Evolutionary conservation across 1,140 invertebrate species (phyloP).

Genomic region (Antheraea pernyi): DNA sequence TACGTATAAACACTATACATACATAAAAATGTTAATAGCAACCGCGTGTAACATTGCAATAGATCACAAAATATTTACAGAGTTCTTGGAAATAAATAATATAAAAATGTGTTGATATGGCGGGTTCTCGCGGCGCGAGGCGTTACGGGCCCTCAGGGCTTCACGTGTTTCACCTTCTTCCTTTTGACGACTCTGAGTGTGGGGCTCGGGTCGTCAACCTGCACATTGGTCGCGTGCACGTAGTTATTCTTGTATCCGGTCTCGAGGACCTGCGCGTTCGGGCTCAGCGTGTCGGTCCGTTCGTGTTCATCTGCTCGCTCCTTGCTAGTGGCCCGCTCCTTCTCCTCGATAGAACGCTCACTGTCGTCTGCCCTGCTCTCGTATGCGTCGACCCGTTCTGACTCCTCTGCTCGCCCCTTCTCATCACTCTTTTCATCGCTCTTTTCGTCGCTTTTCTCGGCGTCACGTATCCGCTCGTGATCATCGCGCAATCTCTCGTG

Average conservation of each 20-base stretch:
- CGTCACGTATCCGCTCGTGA: conserved; percentile 26
- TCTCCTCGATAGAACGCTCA: conserved; percentile 27
- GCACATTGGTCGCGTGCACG: conserved; percentile 50
- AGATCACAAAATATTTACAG: conserved; percentile 14
- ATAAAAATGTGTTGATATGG: conserved; percentile 49
- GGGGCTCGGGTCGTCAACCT: conserved; percentile 45
- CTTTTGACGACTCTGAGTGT: conserved; percentile 31
- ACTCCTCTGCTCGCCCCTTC: conserved; percentile 16
- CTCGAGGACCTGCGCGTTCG: conserved; percentile 55
- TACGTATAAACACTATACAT: background rate
- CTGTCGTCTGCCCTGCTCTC: conserved; percentile 17
- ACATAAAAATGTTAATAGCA: conserved; percentile 19
- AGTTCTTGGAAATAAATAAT: conserved; percentile 46
- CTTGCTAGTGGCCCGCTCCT: conserved; percentile 39
- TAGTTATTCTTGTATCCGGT: conserved; percentile 56
- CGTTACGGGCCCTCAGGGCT: conserved; percentile 28
- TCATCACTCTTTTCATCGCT: conserved; percentile 2
- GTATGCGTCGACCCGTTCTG: conserved; percentile 18
- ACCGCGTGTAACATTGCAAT: conserved; percentile 3
- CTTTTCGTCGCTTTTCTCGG: conserved; percentile 4
- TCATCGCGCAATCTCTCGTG: conserved; percentile 42
- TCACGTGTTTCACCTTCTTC: conserved; percentile 30
- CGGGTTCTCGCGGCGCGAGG: conserved; percentile 33
- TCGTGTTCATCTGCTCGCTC: conserved; percentile 49
- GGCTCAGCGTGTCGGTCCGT: conserved; percentile 52